phyloP scores from a whole-genome alignment of 2,113 vertebrate species.

The Cariama cristata region DNA sequence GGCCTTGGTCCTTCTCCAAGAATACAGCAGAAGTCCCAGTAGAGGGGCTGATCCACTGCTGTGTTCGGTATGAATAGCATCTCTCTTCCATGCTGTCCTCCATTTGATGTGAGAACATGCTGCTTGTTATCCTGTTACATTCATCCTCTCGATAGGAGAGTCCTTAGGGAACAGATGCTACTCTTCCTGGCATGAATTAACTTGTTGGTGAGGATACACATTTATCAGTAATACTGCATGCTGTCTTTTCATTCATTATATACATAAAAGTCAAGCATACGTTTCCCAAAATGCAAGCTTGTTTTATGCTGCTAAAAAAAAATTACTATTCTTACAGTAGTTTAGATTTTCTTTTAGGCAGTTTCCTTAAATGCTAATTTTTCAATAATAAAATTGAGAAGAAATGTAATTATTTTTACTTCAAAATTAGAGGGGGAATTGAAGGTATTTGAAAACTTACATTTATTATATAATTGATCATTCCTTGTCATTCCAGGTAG shows the following conservation, averaged over 20 bases:
- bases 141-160: not conserved
- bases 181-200: not conserved
- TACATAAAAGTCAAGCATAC: not conserved
- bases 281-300: not conserved
- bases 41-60: not conserved
- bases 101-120: not conserved
- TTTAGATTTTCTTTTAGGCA: constrained; percentile 33
- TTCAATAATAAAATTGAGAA: constrained; percentile 14
- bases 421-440: constrained; percentile 15
- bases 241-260: not conserved
- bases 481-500: not conserved
- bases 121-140: not conserved
- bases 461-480: not conserved
- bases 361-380: not conserved
- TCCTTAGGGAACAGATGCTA: not conserved
- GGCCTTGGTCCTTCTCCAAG: not conserved
- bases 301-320: not conserved
- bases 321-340: not conserved
- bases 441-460: not conserved
- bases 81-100: not conserved
- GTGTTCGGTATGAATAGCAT: not conserved
- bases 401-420: constrained; percentile 8
- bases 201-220: not conserved
- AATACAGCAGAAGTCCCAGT: not conserved
- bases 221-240: not conserved